Evolutionary conservation across 1,140 invertebrate species (phyloP).

Genomic region (Drosophila micromelanica): DNA sequence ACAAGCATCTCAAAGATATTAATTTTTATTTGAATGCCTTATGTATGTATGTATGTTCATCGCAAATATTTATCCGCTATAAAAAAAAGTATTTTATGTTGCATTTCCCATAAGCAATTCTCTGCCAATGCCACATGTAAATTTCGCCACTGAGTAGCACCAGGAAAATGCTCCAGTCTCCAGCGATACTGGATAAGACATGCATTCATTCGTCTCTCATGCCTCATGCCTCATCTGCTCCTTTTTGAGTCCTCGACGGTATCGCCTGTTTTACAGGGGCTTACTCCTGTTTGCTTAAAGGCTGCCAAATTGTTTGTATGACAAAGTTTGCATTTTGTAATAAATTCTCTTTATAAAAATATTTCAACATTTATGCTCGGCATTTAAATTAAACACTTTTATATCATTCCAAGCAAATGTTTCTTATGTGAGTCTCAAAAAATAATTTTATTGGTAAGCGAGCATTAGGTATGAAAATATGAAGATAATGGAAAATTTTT

Average conservation of each 20-base stretch:
- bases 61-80: constrained; percentile 74
- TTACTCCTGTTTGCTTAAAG: constrained; percentile 61
- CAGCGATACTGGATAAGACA: constrained; percentile 74
- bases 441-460: too few relatives aligned
- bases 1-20: constrained; percentile 2
- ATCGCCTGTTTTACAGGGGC: constrained; percentile 58
- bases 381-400: constrained; percentile 72
- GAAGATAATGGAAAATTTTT: not conserved
- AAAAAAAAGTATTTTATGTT: constrained; percentile 81
- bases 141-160: constrained; percentile 17
- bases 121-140: constrained; percentile 38
- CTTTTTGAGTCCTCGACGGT: constrained; percentile 4
- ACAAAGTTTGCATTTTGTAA: constrained; percentile 76
- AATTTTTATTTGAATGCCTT: constrained; percentile 7
- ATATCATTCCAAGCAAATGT: constrained; percentile 14
- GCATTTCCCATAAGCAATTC: constrained; percentile 72
- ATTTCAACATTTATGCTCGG: constrained; percentile 71
- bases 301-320: constrained; percentile 68
- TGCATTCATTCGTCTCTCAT: constrained; percentile 55
- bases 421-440: constrained; percentile 2
- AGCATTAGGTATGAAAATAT: too few relatives aligned
- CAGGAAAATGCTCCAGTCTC: constrained; percentile 50
- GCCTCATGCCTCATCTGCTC: not conserved
- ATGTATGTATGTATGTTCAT: not conserved
- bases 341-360: constrained; percentile 73